Evolutionary conservation across 2,888 invertebrate species (phyloP), one percentile per base, ranked within the genome.

Genomic region (Melieria omissa): DNA sequence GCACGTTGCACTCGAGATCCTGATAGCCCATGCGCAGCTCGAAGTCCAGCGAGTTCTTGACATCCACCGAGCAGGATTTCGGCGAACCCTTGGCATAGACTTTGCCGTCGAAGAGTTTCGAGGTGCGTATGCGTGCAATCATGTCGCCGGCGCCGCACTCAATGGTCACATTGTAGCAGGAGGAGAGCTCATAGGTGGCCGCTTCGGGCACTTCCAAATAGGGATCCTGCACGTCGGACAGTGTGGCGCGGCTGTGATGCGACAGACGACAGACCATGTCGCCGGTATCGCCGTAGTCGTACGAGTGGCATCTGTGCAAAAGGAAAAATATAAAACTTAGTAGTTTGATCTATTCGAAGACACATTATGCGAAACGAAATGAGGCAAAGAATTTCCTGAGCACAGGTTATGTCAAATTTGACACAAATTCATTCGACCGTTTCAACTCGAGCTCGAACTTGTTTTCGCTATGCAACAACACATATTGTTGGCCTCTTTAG

Each of bases 31-130:
- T 95, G 81, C 92, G 93, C 76, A 97, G 89, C 86, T 96, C 95
- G 86, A 97, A 97, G 87, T 96, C 95, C 73, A 96, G 88, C 77
- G 94, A 92, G 83, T 93, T 93, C 82, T 93, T 92, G 70, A 97
- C 93, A 86, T 96, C 96, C 76, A 93, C 91, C 61, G 96, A 93
- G 86, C 97, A 97, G 45, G 95, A 95, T 88, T 95, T 96, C 62
- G 96, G 96, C 78, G 95, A 94, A 76, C 95, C 95, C 86, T 96
- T 96, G 70, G 96, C 96, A 88, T 97, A 97, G 77, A 96, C 94
- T 88, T 96, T 96, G 75, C 97, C 97, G 86, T 95, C 95, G 89
- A 96, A 96, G 70, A 96, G 88, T 87, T 95, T 95, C 78, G 94
- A 95, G 66, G 96, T 96, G 86, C 94, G 93, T 84, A 96, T 95